Evolutionary conservation across 2,888 invertebrate genomes (phyloP).

Genomic region (Lasioglossum figueresi): DNA sequence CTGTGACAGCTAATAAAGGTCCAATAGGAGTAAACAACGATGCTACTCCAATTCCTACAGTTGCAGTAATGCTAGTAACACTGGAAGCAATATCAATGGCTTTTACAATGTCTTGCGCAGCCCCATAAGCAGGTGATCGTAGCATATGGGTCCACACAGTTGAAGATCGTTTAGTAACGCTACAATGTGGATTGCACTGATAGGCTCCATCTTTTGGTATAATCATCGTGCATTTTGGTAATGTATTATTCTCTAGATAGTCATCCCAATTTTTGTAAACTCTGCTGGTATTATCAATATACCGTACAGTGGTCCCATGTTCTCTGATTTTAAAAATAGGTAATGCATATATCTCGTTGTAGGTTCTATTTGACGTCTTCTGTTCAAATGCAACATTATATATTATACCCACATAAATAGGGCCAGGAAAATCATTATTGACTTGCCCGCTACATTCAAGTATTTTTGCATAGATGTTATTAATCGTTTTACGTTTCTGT

Average conservation of each 20-base stretch:
- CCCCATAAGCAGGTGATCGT: constrained; percentile 65
- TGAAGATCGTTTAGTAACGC: constrained; percentile 60
- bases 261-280: constrained; percentile 74
- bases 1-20: constrained; percentile 38
- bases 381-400: constrained; percentile 50
- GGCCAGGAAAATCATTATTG: neutral
- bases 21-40: constrained; percentile 72
- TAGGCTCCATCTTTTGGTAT: constrained; percentile 76
- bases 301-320: constrained; percentile 47
- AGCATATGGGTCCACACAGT: constrained; percentile 68
- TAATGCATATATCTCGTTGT: neutral
- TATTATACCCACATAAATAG: constrained; percentile 47
- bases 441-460: neutral
- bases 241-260: constrained; percentile 71
- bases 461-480: constrained; percentile 33
- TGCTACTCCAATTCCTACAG: constrained; percentile 61
- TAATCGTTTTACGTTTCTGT: neutral
- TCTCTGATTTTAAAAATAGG: constrained; percentile 43
- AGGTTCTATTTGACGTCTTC: neutral
- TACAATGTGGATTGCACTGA: constrained; percentile 68
- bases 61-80: constrained; percentile 46
- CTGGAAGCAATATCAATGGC: constrained; percentile 62
- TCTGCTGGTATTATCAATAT: constrained; percentile 72
- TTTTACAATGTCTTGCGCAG: constrained; percentile 29
- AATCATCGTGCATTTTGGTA: constrained; percentile 76